Evolutionary conservation across 2,113 vertebrate genomes (phyloP).

Genomic region (Hiodon tergisus): DNA sequence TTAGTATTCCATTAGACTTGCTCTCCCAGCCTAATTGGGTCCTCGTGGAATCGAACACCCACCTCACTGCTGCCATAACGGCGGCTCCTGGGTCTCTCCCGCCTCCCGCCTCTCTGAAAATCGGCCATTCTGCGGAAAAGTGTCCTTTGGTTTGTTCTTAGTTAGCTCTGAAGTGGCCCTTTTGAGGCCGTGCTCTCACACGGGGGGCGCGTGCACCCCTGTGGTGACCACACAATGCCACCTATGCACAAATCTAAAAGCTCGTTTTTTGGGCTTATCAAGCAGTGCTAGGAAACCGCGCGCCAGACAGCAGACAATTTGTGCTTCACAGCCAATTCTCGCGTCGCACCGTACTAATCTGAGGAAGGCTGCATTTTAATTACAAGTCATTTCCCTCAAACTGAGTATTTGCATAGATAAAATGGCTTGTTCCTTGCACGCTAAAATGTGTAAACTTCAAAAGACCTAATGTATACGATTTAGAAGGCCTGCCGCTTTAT

Average conservation of each 20-base stretch:
- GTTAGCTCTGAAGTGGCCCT: constrained; percentile 20
- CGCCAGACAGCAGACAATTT: constrained; percentile 21
- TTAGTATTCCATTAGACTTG: constrained; percentile 54
- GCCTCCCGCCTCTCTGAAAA: not conserved
- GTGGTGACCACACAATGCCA: constrained; percentile 30
- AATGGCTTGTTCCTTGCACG: not conserved
- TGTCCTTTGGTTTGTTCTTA: constrained; percentile 17
- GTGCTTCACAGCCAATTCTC: constrained; percentile 13
- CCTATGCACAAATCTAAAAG: constrained; percentile 33
- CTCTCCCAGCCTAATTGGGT: constrained; percentile 59
- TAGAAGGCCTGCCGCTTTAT: not conserved
- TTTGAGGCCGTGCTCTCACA: not conserved
- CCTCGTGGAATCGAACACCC: constrained; percentile 55
- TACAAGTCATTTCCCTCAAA: constrained; percentile 25
- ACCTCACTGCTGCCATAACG: constrained; percentile 18
- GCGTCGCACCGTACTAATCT: constrained; percentile 32
- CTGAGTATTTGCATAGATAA: not conserved
- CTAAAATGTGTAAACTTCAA: constrained; percentile 4
- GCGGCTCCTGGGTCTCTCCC: constrained; percentile 34
- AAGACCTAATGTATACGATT: not conserved
- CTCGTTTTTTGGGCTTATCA: constrained; percentile 37
- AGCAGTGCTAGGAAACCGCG: constrained; percentile 25
- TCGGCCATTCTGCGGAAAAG: constrained; percentile 33
- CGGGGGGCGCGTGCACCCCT: constrained; percentile 9
- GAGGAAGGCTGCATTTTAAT: constrained; percentile 45